A percentile compares a stretch with the other conserved stretches of the same genome.
Conservation (phyloP, 2,113 vertebrate species). For the Nesogale talazaci region DNA sequence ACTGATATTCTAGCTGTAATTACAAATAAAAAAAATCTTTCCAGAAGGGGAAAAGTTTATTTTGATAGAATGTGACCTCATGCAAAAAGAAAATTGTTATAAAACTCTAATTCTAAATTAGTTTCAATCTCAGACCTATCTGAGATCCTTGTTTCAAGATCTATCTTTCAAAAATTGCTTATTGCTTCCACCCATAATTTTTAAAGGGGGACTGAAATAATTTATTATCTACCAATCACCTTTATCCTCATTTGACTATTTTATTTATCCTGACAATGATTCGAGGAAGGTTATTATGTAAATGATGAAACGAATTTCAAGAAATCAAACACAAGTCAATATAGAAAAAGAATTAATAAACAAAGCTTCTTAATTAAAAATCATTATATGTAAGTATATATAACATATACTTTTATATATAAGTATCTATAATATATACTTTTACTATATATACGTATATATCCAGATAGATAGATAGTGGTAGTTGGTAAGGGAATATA, state of each 20-base stretch:
- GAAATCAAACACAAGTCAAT: not conserved
- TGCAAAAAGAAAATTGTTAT: constrained; percentile 36
- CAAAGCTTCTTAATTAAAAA: not conserved
- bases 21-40: constrained; percentile 2
- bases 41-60: not conserved
- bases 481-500: not conserved
- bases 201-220: not conserved
- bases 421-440: too few relatives aligned
- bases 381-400: too few relatives aligned
- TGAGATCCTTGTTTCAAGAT: not conserved
- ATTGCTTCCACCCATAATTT: not conserved
- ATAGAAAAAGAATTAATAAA: not conserved
- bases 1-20: not conserved
- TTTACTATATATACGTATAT: too few relatives aligned
- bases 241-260: constrained; percentile 9
- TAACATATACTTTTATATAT: too few relatives aligned
- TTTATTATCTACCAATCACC: constrained; percentile 18
- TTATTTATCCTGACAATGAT: constrained; percentile 9
- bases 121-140: not conserved
- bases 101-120: not conserved
- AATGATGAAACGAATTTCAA: constrained; percentile 17
- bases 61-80: not conserved
- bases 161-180: not conserved
- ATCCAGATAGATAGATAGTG: not conserved
- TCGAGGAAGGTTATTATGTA: not conserved